Evolutionary conservation across 2,888 invertebrate species (phyloP).

Genomic region (Cheilosia vulpina): DNA sequence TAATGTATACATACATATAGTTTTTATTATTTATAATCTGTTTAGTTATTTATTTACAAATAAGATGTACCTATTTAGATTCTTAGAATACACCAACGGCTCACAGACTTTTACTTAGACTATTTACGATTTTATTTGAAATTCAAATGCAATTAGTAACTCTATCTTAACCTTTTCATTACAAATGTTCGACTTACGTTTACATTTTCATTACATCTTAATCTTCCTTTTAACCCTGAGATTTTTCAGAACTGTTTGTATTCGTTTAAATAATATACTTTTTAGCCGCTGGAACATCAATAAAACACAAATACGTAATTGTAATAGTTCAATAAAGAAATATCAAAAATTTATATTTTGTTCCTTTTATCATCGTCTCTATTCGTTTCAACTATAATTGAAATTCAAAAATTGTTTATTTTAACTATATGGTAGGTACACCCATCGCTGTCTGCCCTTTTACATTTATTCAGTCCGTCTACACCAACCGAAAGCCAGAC

Average conservation of each 20-base stretch:
- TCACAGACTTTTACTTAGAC: background rate
- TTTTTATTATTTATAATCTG: background rate
- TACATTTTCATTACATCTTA: constrained; percentile 38
- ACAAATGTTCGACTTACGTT: constrained; percentile 51
- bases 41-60: background rate
- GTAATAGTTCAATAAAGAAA: constrained; percentile 10
- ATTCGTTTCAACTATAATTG: constrained; percentile 23
- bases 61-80: no score
- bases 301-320: constrained; percentile 3
- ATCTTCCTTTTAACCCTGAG: constrained; percentile 42
- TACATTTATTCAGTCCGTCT: constrained; percentile 74
- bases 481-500: constrained; percentile 30
- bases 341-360: constrained; percentile 15
- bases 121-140: constrained; percentile 25
- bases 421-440: constrained; percentile 65
- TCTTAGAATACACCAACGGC: background rate
- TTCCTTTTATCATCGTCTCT: constrained; percentile 10
- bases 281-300: constrained; percentile 37
- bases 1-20: background rate
- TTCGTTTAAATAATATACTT: constrained; percentile 34
- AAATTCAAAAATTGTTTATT: constrained; percentile 74
- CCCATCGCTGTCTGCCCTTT: constrained; percentile 78
- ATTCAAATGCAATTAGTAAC: constrained; percentile 2
- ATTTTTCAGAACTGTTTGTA: constrained; percentile 53
- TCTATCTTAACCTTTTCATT: background rate